Base-by-base conservation (phyloP, 2,113 vertebrate genomes). In the Epinephelus fuscoguttatus region DNA sequence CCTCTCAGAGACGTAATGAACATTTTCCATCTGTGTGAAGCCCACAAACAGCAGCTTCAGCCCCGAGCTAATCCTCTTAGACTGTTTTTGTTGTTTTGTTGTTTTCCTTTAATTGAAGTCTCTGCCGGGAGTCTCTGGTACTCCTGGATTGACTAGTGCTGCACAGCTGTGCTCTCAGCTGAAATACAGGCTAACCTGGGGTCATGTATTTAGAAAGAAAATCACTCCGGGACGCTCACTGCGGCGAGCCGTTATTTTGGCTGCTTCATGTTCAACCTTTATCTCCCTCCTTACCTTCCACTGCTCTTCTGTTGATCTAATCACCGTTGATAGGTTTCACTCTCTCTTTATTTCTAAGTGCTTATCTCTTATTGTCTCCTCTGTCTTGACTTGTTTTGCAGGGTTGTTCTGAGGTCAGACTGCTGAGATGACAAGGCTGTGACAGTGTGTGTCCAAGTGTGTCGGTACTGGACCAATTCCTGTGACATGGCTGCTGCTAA, bases 401-500 rank as follows among this genome's bases (percentile, higher is more conserved):
- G 92, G 81, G 80, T 91, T 19, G 66, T 76, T 89, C 82, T 85
- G 69, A 71, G 82, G 89, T 86, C 75, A 49, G 63, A 12, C 82
- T 50, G 71, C 75, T 80, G 88, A 86, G 77, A 92, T 91, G 88
- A 93, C 82, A 61, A 86, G 62, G 53, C 87, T 85, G 92, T 95
- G 93, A 95, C 87, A n/a, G 70, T 17, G 61, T 74, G 42, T 63
- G 45, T 78, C 83, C 50, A 68, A 82, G 59, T 69, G 80, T 85
- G 78, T 86, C 78, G 62, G 62, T 52, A 6, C 80, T 56, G 56
- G 77, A 91, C 86, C 64, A 17, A 60, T 64, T 76, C 60, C 59
- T 75, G 67, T 52, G 88, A 84, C 72, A 95, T 95, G 95, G 95
- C 95, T 47, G 88, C 94, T 78, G 93, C 94, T 13, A 95, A 94